These are phyloP conservation scores for Leptinotarsa texana DNA, from an alignment of 1,140 invertebrate species.

Conservation along the genomic window DNA sequence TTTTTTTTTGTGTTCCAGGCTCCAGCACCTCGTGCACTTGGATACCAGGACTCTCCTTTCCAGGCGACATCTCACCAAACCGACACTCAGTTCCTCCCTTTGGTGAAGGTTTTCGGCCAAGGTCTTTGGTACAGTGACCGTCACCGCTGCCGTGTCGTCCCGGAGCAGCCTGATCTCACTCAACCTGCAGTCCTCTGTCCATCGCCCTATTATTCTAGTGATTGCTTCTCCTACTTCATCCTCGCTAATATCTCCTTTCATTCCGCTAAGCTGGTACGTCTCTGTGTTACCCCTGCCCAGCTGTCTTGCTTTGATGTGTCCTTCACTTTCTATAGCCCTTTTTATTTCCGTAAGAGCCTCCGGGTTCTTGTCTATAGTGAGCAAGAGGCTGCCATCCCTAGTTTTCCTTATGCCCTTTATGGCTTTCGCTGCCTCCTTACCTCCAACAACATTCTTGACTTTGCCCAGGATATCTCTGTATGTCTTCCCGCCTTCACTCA, in stretches of 20 bases:
- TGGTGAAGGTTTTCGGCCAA: not conserved
- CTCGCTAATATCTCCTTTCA: slow-evolving; percentile 9
- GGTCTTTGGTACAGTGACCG: slow-evolving; percentile 13
- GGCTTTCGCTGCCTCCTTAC: no score
- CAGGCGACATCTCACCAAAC: slow-evolving; percentile 17
- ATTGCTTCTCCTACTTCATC: slow-evolving; percentile 20
- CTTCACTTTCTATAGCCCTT: no score
- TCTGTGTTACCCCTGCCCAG: no score
- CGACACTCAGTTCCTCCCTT: not conserved
- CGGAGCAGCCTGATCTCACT: not conserved
- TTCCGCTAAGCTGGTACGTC: slow-evolving; percentile 18
- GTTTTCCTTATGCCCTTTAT: no score
- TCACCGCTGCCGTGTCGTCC: slow-evolving; percentile 18
- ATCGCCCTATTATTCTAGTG: not conserved
- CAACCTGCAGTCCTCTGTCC: not conserved
- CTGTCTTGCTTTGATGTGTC: no score
- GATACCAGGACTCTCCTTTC: slow-evolving; percentile 18
- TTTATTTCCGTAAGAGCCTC: no score
- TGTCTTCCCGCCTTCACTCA: no score
- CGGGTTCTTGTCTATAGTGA: no score
- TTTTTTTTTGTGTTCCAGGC: slow-evolving; percentile 16
- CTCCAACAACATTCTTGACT: no score
- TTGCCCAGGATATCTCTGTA: no score
- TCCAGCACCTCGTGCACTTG: slow-evolving; percentile 38
- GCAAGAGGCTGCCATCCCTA: no score